These are phyloP conservation scores for Erpornis zantholeuca DNA, from an alignment of 2,113 vertebrate genomes.

Conservation along the genomic window DNA sequence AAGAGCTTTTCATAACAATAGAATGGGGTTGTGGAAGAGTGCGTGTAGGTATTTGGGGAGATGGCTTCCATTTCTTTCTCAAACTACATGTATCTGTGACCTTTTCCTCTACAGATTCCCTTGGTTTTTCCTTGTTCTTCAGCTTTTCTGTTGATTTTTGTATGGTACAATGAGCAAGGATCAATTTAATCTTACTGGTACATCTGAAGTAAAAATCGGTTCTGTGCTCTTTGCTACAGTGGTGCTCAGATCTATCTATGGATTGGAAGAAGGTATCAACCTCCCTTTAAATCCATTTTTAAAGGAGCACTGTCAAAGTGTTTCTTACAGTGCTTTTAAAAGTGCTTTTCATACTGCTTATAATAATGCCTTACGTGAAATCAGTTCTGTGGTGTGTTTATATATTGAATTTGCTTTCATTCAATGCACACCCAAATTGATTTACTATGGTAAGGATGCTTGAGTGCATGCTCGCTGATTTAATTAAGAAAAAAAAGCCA, in stretches of 20 bases:
- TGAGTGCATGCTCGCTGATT: constrained; percentile 17
- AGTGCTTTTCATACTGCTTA: constrained; percentile 18
- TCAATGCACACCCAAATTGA: constrained; percentile 15
- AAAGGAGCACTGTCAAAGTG: background rate
- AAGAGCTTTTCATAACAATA: background rate
- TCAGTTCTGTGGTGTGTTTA: constrained; percentile 16
- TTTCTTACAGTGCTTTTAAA: constrained; percentile 16
- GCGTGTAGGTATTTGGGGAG: background rate
- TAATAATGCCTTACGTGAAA: background rate
- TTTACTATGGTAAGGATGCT: constrained; percentile 23
- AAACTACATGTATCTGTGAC: background rate
- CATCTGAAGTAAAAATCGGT: constrained; percentile 17
- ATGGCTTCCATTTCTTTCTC: background rate
- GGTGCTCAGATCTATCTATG: background rate
- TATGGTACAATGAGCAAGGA: background rate
- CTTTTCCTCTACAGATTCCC: background rate
- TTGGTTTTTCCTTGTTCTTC: background rate
- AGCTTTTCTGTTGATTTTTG: constrained; percentile 25
- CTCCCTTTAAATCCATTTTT: background rate
- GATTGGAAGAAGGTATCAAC: background rate
- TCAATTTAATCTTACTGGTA: constrained; percentile 37
- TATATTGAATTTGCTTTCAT: constrained; percentile 31
- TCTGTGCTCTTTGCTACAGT: background rate
- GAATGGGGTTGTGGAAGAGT: background rate
- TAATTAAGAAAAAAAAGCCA: constrained; percentile 48